These are phyloP conservation scores for Seira sanloemensis DNA, from an alignment of 2,888 invertebrate genomes.

Conservation along the genomic window DNA sequence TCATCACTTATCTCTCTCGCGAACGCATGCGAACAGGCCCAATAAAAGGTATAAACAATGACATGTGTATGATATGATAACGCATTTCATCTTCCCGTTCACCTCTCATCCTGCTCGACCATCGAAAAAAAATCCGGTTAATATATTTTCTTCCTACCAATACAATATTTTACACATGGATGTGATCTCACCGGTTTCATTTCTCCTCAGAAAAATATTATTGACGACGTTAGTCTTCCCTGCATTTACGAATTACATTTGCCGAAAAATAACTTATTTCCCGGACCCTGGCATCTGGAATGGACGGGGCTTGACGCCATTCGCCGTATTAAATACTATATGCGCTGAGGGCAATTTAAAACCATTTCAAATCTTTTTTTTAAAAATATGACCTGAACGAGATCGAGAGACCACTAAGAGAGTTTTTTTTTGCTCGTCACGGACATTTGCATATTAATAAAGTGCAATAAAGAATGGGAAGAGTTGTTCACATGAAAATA, in stretches of 20 bases:
- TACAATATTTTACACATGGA: background rate
- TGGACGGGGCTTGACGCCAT: no score
- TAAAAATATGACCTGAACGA: constrained; percentile 10
- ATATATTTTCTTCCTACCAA: background rate
- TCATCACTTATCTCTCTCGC: no score
- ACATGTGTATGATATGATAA: constrained; percentile 62
- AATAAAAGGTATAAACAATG: constrained; percentile 32
- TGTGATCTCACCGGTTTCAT: constrained; percentile 43
- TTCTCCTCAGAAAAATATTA: constrained; percentile 3
- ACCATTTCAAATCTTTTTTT: constrained; percentile 26
- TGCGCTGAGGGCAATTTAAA: constrained; percentile 35
- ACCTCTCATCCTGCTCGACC: background rate
- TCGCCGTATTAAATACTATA: no score
- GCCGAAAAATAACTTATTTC: constrained; percentile 10
- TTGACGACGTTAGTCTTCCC: constrained; percentile 27
- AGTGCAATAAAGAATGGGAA: constrained; percentile 3
- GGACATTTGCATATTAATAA: constrained; percentile 32
- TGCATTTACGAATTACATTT: background rate
- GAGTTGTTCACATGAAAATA: constrained; percentile 17
- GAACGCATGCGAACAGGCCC: no score
- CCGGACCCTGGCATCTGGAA: no score
- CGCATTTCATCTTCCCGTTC: constrained; percentile 47
- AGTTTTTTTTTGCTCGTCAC: background rate
- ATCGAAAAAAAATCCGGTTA: background rate
- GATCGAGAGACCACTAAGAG: no score